Conservation (phyloP, 2,888 invertebrate genomes). For the Norana najaformis region DNA sequence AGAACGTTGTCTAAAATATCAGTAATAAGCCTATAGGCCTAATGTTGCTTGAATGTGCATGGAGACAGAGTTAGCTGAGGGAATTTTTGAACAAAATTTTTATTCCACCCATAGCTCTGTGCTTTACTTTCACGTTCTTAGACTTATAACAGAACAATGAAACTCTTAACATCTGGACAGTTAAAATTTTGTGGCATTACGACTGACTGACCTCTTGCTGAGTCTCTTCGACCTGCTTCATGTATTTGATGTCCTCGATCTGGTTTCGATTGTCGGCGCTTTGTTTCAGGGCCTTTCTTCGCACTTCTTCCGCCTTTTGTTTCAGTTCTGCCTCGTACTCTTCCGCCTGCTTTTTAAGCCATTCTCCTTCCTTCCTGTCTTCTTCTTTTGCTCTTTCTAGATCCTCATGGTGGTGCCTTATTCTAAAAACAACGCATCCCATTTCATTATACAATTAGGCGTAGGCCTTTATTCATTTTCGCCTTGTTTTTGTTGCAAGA, state of each 20-base stretch:
- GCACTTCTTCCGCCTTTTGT: slow-evolving; percentile 56
- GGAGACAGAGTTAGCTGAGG: too few species aligned
- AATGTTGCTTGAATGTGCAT: too few species aligned
- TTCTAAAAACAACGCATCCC: slow-evolving; percentile 44
- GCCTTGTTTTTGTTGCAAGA: too few species aligned
- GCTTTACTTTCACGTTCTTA: too few species aligned
- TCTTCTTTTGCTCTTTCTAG: slow-evolving; percentile 46
- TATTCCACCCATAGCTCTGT: too few species aligned
- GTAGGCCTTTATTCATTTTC: too few species aligned
- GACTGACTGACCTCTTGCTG: slow-evolving; percentile 54
- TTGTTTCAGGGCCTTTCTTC: slow-evolving; percentile 52
- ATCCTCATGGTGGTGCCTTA: slow-evolving; percentile 50
- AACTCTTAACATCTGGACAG: too few species aligned
- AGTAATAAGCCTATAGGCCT: too few species aligned
- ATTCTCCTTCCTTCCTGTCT: slow-evolving; percentile 55
- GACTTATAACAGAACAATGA: too few species aligned
- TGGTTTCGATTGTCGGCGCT: slow-evolving; percentile 56
- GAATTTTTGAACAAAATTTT: too few species aligned
- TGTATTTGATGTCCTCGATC: slow-evolving; percentile 53
- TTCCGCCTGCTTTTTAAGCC: slow-evolving; percentile 52
- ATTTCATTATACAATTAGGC: not conserved
- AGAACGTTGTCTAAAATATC: too few species aligned
- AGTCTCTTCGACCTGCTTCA: slow-evolving; percentile 53
- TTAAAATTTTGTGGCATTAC: too few species aligned
- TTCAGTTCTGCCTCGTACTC: slow-evolving; percentile 47